Evolutionary conservation across 2,113 vertebrate species (phyloP).

Genomic region (Scomber scombrus): DNA sequence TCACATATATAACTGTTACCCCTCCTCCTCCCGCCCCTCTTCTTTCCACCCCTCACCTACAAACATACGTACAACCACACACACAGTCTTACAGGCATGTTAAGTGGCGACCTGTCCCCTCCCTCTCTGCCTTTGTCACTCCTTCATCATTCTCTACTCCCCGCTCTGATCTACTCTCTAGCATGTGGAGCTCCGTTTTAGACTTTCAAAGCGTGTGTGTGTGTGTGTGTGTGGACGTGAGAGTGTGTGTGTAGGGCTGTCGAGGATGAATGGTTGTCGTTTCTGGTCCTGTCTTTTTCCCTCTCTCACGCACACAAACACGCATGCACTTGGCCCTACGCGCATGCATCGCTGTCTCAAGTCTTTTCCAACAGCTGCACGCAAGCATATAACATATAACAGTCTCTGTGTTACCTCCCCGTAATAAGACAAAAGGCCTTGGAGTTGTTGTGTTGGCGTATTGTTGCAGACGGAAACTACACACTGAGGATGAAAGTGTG

Average conservation of each 20-base stretch:
- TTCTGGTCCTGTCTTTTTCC: conserved; percentile 51
- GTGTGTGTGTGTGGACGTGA: conserved; percentile 4
- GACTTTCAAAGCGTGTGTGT: conserved; percentile 38
- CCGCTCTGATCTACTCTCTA: conserved; percentile 50
- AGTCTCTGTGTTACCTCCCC: conserved; percentile 60
- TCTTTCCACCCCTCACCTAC: conserved; percentile 49
- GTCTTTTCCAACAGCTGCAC: conserved; percentile 59
- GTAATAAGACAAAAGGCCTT: conserved; percentile 15
- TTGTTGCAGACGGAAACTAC: conserved; percentile 11
- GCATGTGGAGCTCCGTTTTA: conserved; percentile 71
- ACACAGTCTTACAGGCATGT: conserved; percentile 71
- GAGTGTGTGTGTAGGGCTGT: conserved; percentile 24
- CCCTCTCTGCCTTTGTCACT: conserved; percentile 16
- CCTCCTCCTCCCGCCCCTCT: conserved; percentile 30
- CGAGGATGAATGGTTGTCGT: conserved; percentile 41
- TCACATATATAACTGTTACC: conserved; percentile 74
- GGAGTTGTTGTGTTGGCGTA: conserved; percentile 20
- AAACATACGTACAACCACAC: conserved; percentile 31
- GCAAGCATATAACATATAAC: conserved; percentile 23
- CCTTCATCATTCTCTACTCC: conserved; percentile 58
- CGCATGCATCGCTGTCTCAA: conserved; percentile 71
- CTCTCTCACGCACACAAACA: conserved; percentile 38
- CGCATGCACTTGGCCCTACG: conserved; percentile 64
- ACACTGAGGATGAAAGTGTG: conserved; percentile 18
- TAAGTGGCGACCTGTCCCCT: conserved; percentile 51